Base-by-base conservation (phyloP, 2,888 invertebrate genomes). In the Synanthedon andrenaeformis region DNA sequence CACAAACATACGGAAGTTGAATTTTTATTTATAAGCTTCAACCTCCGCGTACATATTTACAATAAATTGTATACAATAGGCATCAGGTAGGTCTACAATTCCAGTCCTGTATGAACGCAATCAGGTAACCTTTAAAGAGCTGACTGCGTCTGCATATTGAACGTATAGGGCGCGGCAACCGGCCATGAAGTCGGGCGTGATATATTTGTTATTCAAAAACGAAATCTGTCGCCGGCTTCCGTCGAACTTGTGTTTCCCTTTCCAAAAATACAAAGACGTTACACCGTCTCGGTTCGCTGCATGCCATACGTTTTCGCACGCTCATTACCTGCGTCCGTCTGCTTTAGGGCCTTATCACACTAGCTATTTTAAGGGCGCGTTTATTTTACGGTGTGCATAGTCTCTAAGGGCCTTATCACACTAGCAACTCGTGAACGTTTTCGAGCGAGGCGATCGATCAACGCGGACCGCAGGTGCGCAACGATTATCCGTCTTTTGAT, bases 221-320 rank as follows among this genome's bases (percentile, higher is more conserved):
- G 71, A 80, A 78, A 79, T 79, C 74, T 74, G 77, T 74, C 76
- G 71, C 70, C 67, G 59, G 75, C 74, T 76, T 75, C 77, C 76
- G 74, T 70, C 76, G 72, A 75, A 74, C 67, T n/a, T 63, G 69
- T 69, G 74, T 70, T 74, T 79, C 76, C 74, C 64, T 78, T 35
- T 77, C 77, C 79, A 76, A 81, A 81, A 78, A 78, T 78, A 79
- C 70, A 59, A 70, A 17, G 19, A 76, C 75, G 73, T 65, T 63
- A 71, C 74, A 75, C 69, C 69, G 76, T 72, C 70, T 69, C 70
- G 69, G 67, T 11, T 64, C 69, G 66, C 58, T 68, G 69, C 65
- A 62, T 72, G 62, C 66, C 68, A 69, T 70, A 69, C 63, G 65
- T 66, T 69, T 69, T 72, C 64, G 68, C 71, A 69, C 66, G 65